phyloP scores from a whole-genome alignment of 2,888 invertebrate genomes.

The Escarpia spicata region DNA sequence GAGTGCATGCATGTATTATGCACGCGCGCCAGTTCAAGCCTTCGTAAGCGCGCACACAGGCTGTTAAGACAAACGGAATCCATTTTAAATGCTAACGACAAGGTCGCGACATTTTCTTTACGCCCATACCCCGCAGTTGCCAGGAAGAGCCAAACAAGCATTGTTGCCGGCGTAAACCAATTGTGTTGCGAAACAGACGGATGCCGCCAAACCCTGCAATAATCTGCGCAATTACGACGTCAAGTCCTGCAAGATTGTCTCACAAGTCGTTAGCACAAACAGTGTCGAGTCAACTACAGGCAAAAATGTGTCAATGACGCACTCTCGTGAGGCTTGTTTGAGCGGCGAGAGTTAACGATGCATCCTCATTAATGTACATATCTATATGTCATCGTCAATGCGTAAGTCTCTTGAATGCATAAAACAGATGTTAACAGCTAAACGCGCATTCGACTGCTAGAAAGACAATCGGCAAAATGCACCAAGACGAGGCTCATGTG shows the following conservation, averaged over 20 bases:
- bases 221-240: neutral
- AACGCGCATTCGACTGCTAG: neutral
- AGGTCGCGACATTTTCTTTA: no score
- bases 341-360: neutral
- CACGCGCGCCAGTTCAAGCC: no score
- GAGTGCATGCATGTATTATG: no score
- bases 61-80: no score
- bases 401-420: neutral
- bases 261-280: neutral
- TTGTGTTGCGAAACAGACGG: neutral
- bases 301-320: neutral
- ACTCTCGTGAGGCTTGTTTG: neutral
- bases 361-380: neutral
- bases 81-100: no score
- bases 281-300: neutral
- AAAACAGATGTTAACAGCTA: neutral
- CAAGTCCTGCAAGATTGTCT: neutral
- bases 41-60: no score
- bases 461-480: no score
- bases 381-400: neutral
- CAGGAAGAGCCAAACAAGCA: neutral
- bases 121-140: no score
- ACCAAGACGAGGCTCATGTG: no score
- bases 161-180: neutral
- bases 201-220: neutral